phyloP scores from a whole-genome alignment of 1,140 invertebrate species.

The Zaprionus davidi region DNA sequence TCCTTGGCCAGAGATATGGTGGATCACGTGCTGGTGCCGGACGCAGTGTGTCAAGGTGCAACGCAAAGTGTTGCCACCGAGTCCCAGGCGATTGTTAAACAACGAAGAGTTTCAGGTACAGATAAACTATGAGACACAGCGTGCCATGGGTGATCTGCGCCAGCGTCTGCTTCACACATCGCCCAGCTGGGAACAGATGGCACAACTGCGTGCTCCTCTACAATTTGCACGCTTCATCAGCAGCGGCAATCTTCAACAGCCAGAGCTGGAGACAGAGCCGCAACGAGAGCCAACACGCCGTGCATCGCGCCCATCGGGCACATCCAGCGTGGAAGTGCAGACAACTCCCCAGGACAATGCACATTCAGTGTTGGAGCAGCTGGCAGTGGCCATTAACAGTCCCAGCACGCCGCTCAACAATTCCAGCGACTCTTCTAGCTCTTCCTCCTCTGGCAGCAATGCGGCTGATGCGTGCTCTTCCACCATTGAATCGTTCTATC shows the following conservation, averaged over 20 bases:
- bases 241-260: neutral
- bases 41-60: neutral
- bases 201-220: neutral
- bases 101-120: neutral
- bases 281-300: neutral
- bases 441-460: neutral
- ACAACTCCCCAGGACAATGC: neutral
- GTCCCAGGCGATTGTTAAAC: neutral
- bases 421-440: neutral
- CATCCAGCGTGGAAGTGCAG: neutral
- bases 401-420: neutral
- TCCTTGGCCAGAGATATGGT: conserved; percentile 14
- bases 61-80: conserved; percentile 6
- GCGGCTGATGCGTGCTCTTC: neutral
- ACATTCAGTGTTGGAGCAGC: conserved; percentile 1
- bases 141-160: conserved; percentile 5
- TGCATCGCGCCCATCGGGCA: neutral
- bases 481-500: neutral
- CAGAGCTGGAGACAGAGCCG: neutral
- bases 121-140: conserved; percentile 11
- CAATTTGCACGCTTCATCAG: conserved; percentile 27
- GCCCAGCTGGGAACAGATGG: conserved; percentile 26
- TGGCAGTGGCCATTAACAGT: neutral
- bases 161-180: neutral
- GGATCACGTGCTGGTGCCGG: neutral